Base-by-base conservation (phyloP, 2,888 invertebrate species). In the Elmis aenea region DNA sequence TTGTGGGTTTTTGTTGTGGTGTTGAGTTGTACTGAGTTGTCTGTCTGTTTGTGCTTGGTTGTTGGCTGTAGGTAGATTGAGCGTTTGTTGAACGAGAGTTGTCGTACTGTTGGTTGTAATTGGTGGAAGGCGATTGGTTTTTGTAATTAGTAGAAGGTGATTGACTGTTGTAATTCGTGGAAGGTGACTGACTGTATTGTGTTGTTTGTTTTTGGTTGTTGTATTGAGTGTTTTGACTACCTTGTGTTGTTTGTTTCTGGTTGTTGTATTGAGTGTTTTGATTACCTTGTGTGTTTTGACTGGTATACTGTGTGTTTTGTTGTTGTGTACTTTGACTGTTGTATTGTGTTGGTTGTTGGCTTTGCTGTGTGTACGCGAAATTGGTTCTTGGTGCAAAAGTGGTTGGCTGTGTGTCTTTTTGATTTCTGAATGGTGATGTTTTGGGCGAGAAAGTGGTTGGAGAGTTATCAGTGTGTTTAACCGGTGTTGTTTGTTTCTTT, bases 401-500 rank as follows among this genome's bases (percentile, higher is more conserved):
- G 4, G 60, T 63, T 1, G 62, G 61, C 37, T 46, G 33, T 35
- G 12, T 13, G 10, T 11, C 26, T 24, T 36, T 38, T 34, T 40
- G 15, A 12, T 26, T 26, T 30, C 27, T 37, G 31, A 42, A 50
- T 10, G 48, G 39, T 21, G 36, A 40, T 14, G 43, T 38, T 38
- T 53, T 59, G 27, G 66, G 65, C 1, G 64, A 52, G 31, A 62
- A 61, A 1, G 64, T 67, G n/a, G n/a, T n/a, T n/a, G n/a, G n/a
- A n/a, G n/a, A n/a, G n/a, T 54, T 57, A n/a, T 58, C 57, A 24
- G 44, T 13, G 33, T 33, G 18, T 26, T 52, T 53, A 21, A 42
- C 46, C 14, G 48, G 43, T 3, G 48, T 46, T 3, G 52, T 42
- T 14, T 41, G 36, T 35, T 52, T 50, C 21, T 51, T 50, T 14